phyloP scores from a whole-genome alignment of 2,888 invertebrate species.

The Hipparchia sbordonii region DNA sequence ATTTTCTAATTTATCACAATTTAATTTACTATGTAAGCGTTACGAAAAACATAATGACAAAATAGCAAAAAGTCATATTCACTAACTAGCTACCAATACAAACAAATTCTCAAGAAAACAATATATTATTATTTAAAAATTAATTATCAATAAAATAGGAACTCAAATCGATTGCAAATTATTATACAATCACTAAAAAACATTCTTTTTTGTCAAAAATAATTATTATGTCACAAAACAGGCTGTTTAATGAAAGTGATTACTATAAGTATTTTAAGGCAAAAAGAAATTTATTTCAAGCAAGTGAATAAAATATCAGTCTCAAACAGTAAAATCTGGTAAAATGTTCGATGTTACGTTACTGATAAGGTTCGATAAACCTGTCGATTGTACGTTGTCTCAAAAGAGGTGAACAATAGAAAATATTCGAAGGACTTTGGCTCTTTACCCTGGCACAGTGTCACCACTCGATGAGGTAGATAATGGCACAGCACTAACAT shows the following conservation, averaged over 20 bases:
- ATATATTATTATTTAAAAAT: slow-evolving; percentile 50
- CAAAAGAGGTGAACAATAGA: slow-evolving; percentile 62
- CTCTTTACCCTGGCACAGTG: slow-evolving; percentile 73
- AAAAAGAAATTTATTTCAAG: slow-evolving; percentile 19
- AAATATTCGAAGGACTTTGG: slow-evolving; percentile 76
- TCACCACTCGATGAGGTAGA: slow-evolving; percentile 74
- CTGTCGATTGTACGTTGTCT: slow-evolving; percentile 53
- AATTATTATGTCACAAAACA: background rate
- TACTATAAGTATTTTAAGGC: background rate
- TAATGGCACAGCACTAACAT: slow-evolving; percentile 70
- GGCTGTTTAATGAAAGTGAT: background rate
- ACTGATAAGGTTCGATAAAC: slow-evolving; percentile 39
- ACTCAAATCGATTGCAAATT: slow-evolving; percentile 75
- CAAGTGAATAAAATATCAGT: slow-evolving; percentile 58
- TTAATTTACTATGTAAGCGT: slow-evolving; percentile 10
- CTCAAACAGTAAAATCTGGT: slow-evolving; percentile 59
- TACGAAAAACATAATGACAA: slow-evolving; percentile 14
- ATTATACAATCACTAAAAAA: slow-evolving; percentile 19
- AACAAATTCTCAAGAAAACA: slow-evolving; percentile 58
- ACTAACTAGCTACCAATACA: slow-evolving; percentile 53
- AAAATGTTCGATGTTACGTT: slow-evolving; percentile 48
- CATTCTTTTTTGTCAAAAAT: background rate
- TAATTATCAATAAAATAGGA: slow-evolving; percentile 71
- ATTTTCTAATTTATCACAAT: slow-evolving; percentile 26
- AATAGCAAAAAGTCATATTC: slow-evolving; percentile 50